Evolutionary conservation across 2,888 invertebrate genomes (phyloP).

Genomic region (Anaspis maculata): DNA sequence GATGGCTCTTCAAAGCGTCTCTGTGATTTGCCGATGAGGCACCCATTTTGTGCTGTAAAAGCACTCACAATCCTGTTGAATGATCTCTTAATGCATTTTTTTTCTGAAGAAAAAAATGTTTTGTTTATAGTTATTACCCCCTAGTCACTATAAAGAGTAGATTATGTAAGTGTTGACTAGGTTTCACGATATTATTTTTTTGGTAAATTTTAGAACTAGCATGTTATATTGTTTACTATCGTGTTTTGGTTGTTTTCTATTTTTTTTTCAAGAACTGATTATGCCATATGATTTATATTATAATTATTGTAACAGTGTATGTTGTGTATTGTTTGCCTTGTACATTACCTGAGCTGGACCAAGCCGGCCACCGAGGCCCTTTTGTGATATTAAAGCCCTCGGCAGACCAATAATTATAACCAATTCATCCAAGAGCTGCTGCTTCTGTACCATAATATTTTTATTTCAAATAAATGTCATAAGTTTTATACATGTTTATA

Average conservation of each 20-base stretch:
- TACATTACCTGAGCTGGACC: slow-evolving; percentile 40
- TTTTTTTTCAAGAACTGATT: slow-evolving; percentile 21
- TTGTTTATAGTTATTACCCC: slow-evolving; percentile 32
- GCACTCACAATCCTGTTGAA: slow-evolving; percentile 29
- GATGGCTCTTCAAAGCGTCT: slow-evolving; percentile 44
- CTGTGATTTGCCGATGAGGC: slow-evolving; percentile 41
- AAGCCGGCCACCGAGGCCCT: slow-evolving; percentile 33
- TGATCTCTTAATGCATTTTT: slow-evolving; percentile 37
- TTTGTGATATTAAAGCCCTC: slow-evolving; percentile 36
- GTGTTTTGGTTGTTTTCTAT: slow-evolving; percentile 29
- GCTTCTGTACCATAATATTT: slow-evolving; percentile 36
- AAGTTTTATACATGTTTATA: slow-evolving; percentile 41
- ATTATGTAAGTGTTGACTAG: slow-evolving; percentile 40
- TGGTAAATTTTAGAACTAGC: too few relatives aligned
- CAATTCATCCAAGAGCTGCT: slow-evolving; percentile 32
- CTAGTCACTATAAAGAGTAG: slow-evolving; percentile 43
- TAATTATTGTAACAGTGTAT: slow-evolving; percentile 18
- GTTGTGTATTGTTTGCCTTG: slow-evolving; percentile 24
- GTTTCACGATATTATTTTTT: slow-evolving; percentile 26
- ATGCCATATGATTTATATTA: slow-evolving; percentile 30
- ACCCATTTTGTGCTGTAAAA: slow-evolving; percentile 20
- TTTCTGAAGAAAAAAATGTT: slow-evolving; percentile 25
- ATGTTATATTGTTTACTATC: slow-evolving; percentile 27
- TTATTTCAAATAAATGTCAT: slow-evolving; percentile 34
- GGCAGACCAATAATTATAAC: slow-evolving; percentile 36